These are phyloP conservation scores for Arvicanthis niloticus DNA, from an alignment of 2,113 vertebrate species.

Conservation along the genomic window DNA sequence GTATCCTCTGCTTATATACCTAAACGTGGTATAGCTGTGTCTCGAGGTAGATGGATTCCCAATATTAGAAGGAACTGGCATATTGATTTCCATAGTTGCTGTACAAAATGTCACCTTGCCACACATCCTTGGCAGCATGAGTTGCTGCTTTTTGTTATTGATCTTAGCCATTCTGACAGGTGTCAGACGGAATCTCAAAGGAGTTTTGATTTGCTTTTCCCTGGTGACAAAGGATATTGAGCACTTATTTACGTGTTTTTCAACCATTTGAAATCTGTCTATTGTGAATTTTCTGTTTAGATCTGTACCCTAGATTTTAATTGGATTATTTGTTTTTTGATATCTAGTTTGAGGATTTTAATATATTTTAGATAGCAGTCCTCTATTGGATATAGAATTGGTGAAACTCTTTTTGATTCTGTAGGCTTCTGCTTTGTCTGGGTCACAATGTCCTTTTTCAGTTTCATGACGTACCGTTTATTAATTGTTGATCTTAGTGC, in stretches of 20 bases:
- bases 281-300: background rate
- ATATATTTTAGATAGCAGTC: background rate
- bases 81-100: background rate
- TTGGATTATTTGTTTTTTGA: background rate
- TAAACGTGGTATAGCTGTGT: background rate
- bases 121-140: background rate
- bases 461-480: background rate
- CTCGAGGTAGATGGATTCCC: background rate
- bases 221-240: background rate
- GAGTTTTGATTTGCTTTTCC: background rate
- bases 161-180: background rate
- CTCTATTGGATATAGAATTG: background rate
- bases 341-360: background rate
- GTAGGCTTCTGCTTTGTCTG: background rate
- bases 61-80: background rate
- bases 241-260: background rate
- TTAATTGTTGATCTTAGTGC: background rate
- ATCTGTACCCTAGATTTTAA: background rate
- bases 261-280: background rate
- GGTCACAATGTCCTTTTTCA: background rate
- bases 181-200: background rate
- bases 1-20: background rate
- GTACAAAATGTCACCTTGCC: background rate
- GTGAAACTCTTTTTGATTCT: background rate
- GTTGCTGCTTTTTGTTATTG: background rate